phyloP scores from a whole-genome alignment of 2,113 vertebrate species.

The Poeciliopsis prolifica region DNA sequence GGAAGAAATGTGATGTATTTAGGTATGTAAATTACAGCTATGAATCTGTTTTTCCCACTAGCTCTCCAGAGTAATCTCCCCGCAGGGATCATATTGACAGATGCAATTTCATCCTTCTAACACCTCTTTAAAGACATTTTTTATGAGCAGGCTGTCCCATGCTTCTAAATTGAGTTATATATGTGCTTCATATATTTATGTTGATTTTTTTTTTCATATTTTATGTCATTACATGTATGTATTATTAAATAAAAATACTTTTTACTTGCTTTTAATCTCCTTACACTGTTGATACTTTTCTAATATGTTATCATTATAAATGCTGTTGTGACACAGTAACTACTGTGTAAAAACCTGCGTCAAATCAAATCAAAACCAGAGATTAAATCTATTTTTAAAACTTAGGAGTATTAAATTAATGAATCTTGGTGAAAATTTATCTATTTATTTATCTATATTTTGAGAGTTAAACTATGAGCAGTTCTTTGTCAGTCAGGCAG shows the following conservation, averaged over 20 bases:
- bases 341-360: slow-evolving; percentile 25
- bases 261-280: background rate
- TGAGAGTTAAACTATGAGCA: slow-evolving; percentile 21
- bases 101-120: background rate
- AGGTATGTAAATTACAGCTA: background rate
- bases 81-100: background rate
- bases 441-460: slow-evolving; percentile 11
- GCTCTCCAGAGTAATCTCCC: background rate
- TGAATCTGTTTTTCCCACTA: background rate
- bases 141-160: background rate
- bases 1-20: background rate
- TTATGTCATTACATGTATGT: background rate
- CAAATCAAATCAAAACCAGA: slow-evolving; percentile 42
- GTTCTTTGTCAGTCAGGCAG: slow-evolving; percentile 30
- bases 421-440: background rate
- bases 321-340: background rate
- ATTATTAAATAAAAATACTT: background rate
- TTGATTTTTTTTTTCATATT: background rate
- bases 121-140: background rate
- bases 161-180: background rate
- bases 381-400: slow-evolving; percentile 24
- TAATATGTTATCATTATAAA: background rate
- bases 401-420: too few relatives aligned
- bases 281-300: background rate
- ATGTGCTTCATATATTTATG: background rate